Percentiles rank a stretch among this genome's conserved stretches.
These are phyloP conservation scores for Smittia sp. DNA, from an alignment of 2,888 invertebrate genomes.

Conservation along the genomic window DNA sequence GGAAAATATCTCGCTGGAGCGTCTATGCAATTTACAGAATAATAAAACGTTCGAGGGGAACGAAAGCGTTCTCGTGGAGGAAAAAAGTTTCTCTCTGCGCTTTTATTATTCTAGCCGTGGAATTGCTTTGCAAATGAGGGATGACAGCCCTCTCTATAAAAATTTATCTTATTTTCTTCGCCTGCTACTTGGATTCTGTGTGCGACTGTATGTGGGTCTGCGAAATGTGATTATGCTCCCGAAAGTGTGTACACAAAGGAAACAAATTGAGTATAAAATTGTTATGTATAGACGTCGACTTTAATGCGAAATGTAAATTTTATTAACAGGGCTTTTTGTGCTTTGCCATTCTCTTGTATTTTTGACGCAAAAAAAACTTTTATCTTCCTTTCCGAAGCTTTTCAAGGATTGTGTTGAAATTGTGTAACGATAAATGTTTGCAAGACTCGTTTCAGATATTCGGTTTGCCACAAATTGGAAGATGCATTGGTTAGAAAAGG, in stretches of 20 bases:
- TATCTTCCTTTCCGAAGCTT: not conserved
- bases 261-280: slow-evolving; percentile 37
- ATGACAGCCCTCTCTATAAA: slow-evolving; percentile 36
- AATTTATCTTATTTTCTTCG: slow-evolving; percentile 27
- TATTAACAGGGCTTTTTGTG: slow-evolving; percentile 20
- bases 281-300: slow-evolving; percentile 20
- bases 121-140: slow-evolving; percentile 36
- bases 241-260: slow-evolving; percentile 24
- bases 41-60: not conserved
- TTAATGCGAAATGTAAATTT: slow-evolving; percentile 33
- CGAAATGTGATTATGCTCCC: slow-evolving; percentile 32
- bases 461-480: too few relatives aligned
- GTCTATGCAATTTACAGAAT: not conserved
- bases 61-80: not conserved
- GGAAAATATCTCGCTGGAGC: not conserved
- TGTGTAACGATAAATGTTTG: too few relatives aligned
- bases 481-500: too few relatives aligned
- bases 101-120: slow-evolving; percentile 26
- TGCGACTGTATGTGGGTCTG: not conserved
- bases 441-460: too few relatives aligned
- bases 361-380: not conserved
- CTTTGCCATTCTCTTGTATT: slow-evolving; percentile 6
- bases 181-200: not conserved
- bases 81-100: not conserved
- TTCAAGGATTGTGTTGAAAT: not conserved